Percentiles rank a stretch among this genome's conserved stretches.
These are phyloP conservation scores for Mythimna pallens DNA, from an alignment of 2,888 invertebrate species.

Conservation along the genomic window DNA sequence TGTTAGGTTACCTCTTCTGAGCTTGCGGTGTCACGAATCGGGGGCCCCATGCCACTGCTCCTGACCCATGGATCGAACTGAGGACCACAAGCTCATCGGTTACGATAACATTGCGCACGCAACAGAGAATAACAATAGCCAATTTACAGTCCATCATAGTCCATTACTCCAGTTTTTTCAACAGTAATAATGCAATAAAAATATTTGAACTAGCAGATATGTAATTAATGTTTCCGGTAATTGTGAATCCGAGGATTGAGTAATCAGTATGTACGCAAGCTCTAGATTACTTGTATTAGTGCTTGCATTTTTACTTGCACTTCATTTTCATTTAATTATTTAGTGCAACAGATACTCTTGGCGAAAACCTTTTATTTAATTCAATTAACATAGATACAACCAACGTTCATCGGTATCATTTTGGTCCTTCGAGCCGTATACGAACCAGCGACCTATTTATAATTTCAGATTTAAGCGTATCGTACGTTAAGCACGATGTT, in stretches of 20 bases:
- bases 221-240: constrained; percentile 6
- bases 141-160: constrained; percentile 15
- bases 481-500: background rate
- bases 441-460: background rate
- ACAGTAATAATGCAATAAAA: constrained; percentile 9
- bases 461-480: background rate
- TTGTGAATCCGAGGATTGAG: constrained; percentile 3
- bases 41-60: too few species aligned
- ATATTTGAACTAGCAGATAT: constrained; percentile 10
- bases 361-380: background rate
- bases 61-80: background rate
- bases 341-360: background rate
- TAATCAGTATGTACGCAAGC: background rate
- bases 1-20: too few species aligned
- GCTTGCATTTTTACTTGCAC: background rate
- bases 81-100: background rate
- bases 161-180: constrained; percentile 6
- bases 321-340: background rate
- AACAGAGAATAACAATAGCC: background rate
- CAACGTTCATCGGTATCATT: background rate
- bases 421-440: constrained; percentile 1
- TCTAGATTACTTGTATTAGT: background rate
- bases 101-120: background rate
- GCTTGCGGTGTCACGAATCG: too few species aligned
- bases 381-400: too few species aligned